Base-by-base conservation (phyloP, 2,888 invertebrate species). In the Toxonevra muliebris region DNA sequence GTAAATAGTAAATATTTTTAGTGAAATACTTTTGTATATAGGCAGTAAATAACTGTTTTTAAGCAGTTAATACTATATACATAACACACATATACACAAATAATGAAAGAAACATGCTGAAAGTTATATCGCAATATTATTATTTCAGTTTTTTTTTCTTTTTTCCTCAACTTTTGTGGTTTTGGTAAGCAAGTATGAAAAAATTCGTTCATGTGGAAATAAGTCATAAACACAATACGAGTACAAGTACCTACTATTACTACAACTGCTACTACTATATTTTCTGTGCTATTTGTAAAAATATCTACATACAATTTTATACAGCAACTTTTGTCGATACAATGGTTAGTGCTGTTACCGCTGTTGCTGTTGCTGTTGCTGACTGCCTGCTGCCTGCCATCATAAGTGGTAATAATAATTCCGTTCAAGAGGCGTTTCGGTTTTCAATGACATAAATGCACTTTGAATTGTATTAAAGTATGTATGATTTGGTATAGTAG, bases 331-430 rank as follows among this genome's bases (percentile, higher is more conserved):
- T 43, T 43, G 54, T 62, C 54, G 62, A 42, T 41, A 17, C 13
- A 42, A 42, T 40, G 52, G 42, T 62, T 50, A 57, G 3, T 45
- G 30, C 12, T 41, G 54, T 8, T 19, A 11, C n/a, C 11, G 57
- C 20, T 19, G 13, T 4, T 55, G 12, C 54, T 41, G 45, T 9
- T 41, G n/a, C 59, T 43, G 17, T n/a, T 12, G 42, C 42, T 59
- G 58, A 19, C 17, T 20, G 55, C 13, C 11, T 11, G n/a, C 55
- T 10, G 20, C 20, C 40, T 52, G 40, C 8, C 65, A 65, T 65
- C 75, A 75, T 77, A 79, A 80, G 79, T 80, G 80, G 80, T 75
- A 80, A 80, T 81, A 80, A 81, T 79, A 81, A 80, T 79, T 77
- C 77, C 75, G 79, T 75, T 81, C 76, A 78, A 79, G 81, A 80